phyloP scores from a whole-genome alignment of 2,113 vertebrate species.

The Xiphophorus couchianus region DNA sequence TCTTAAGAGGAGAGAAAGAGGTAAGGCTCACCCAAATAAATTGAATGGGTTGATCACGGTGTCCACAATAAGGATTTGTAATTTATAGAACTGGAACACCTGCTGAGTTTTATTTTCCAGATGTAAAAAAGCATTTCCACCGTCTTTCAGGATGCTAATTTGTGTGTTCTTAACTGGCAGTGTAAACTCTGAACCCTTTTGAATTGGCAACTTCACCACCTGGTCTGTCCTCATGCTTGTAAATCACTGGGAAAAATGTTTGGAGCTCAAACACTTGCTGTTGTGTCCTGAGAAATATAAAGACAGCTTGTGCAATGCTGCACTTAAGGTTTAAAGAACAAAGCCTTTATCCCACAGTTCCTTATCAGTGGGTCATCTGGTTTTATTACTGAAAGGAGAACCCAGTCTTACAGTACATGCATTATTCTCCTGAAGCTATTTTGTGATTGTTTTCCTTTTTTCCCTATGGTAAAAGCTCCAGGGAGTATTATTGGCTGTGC shows the following conservation, averaged over 20 bases:
- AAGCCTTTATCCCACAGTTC: slow-evolving; percentile 21
- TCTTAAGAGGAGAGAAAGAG: no score
- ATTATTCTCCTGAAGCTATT: slow-evolving; percentile 31
- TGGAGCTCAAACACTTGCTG: slow-evolving; percentile 47
- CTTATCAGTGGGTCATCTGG: slow-evolving; percentile 39
- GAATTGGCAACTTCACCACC: slow-evolving; percentile 67
- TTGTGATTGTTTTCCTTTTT: slow-evolving; percentile 22
- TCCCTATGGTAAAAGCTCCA: neutral
- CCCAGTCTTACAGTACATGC: slow-evolving; percentile 1
- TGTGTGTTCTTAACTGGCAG: slow-evolving; percentile 71
- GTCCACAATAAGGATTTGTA: slow-evolving; percentile 58
- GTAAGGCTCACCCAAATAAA: no score
- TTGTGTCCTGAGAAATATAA: slow-evolving; percentile 43
- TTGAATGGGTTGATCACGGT: slow-evolving; percentile 24
- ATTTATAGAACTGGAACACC: slow-evolving; percentile 69
- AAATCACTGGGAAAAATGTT: slow-evolving; percentile 38
- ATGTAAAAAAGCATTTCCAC: slow-evolving; percentile 65
- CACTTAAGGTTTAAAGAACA: slow-evolving; percentile 33
- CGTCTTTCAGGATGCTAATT: slow-evolving; percentile 72
- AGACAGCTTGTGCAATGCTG: slow-evolving; percentile 56
- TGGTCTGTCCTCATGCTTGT: slow-evolving; percentile 59
- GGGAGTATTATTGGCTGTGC: neutral
- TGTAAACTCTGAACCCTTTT: slow-evolving; percentile 67
- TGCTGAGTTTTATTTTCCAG: slow-evolving; percentile 56
- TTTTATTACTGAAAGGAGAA: slow-evolving; percentile 22